These are phyloP conservation scores for Euphydryas editha DNA, from an alignment of 2,888 invertebrate genomes.

Conservation along the genomic window DNA sequence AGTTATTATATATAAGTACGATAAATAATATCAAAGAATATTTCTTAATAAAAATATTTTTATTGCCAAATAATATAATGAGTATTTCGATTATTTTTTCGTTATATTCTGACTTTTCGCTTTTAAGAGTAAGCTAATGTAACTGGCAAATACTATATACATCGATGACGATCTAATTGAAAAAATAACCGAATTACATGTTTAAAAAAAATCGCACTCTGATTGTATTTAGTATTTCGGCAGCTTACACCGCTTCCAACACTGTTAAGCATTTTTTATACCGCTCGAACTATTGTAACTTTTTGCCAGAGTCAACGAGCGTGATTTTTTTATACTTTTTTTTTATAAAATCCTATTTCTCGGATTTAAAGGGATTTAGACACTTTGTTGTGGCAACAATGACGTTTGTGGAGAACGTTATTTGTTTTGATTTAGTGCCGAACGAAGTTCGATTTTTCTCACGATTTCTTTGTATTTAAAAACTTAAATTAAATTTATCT, in stretches of 20 bases:
- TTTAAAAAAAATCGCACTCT: conserved; percentile 65
- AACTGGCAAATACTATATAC: background rate
- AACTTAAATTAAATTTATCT: conserved; percentile 25
- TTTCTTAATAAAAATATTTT: too few relatives aligned
- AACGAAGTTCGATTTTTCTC: conserved; percentile 57
- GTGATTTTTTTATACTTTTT: conserved; percentile 57
- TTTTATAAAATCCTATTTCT: conserved; percentile 78
- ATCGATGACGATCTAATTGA: background rate
- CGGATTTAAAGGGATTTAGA: conserved; percentile 82
- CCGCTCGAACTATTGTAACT: conserved; percentile 63
- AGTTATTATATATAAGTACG: too few relatives aligned
- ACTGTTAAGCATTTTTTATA: conserved; percentile 62
- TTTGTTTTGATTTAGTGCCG: conserved; percentile 76
- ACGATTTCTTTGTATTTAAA: conserved; percentile 50
- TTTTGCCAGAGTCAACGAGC: conserved; percentile 79
- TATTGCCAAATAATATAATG: too few relatives aligned
- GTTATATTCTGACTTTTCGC: too few relatives aligned
- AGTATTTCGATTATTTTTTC: too few relatives aligned
- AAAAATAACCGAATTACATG: conserved; percentile 42
- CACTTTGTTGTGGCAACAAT: conserved; percentile 83
- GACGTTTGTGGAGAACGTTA: conserved; percentile 72
- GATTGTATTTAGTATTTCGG: conserved; percentile 74
- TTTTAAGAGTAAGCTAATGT: background rate
- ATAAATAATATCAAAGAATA: too few relatives aligned
- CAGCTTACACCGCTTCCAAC: conserved; percentile 71